Conservation (phyloP, 2,888 invertebrate species). For the Tholera decimalis region DNA sequence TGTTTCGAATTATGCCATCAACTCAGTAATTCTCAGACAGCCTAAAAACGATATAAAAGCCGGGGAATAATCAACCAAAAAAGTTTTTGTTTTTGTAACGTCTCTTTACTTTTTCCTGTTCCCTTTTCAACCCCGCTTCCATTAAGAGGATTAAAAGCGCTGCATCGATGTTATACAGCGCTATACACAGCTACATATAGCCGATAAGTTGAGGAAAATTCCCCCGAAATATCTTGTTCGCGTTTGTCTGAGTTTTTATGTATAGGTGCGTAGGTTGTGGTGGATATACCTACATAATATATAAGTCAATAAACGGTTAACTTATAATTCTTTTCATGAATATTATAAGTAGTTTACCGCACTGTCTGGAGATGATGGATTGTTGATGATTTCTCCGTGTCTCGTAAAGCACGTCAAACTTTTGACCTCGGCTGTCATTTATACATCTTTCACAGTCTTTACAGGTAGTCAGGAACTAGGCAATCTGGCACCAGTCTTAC, state of each 20-base stretch:
- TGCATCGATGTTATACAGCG: constrained; percentile 61
- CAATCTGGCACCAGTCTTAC: no score
- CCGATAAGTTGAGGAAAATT: constrained; percentile 51
- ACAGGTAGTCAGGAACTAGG: no score
- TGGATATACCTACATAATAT: background rate
- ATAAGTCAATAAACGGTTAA: background rate
- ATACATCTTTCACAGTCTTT: no score
- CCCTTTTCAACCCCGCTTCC: constrained; percentile 69
- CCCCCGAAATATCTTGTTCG: constrained; percentile 27
- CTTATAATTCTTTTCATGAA: background rate
- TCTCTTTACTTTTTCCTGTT: constrained; percentile 50
- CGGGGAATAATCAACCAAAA: no score
- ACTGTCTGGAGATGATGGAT: no score
- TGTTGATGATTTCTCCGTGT: no score
- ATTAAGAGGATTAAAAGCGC: constrained; percentile 80
- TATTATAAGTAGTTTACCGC: no score
- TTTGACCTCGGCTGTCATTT: no score
- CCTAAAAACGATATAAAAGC: no score
- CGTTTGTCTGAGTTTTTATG: constrained; percentile 30
- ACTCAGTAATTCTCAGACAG: no score
- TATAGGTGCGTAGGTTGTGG: constrained; percentile 7
- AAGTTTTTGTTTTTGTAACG: background rate
- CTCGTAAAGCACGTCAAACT: no score
- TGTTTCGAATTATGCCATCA: no score
- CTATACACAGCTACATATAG: constrained; percentile 17